A percentile compares a stretch with the other conserved stretches of the same genome.
These are phyloP conservation scores for Chymomyza caudatula DNA, from an alignment of 2,888 invertebrate species.

Conservation along the genomic window DNA sequence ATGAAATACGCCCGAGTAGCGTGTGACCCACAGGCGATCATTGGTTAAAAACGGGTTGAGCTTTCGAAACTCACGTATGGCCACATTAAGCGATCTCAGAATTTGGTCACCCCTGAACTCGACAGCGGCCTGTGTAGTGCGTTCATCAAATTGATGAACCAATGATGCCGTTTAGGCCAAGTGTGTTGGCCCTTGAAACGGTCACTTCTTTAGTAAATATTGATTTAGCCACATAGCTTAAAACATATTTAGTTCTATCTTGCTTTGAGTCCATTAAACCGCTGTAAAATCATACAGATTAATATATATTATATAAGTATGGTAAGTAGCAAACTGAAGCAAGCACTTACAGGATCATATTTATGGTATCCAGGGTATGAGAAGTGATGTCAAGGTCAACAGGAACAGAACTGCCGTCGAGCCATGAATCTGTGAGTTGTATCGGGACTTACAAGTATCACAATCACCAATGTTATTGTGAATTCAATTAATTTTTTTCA, in stretches of 20 bases:
- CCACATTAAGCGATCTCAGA: too few relatives aligned
- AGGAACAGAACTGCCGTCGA: slow-evolving; percentile 33
- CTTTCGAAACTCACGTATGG: too few relatives aligned
- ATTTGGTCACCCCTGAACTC: too few relatives aligned
- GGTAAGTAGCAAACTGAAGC: neutral
- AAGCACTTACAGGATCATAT: slow-evolving; percentile 51
- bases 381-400: slow-evolving; percentile 23
- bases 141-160: too few relatives aligned
- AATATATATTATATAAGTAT: too few relatives aligned
- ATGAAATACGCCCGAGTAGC: too few relatives aligned
- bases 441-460: slow-evolving; percentile 44
- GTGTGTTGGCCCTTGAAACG: neutral
- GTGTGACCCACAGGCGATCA: too few relatives aligned
- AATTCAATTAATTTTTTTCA: slow-evolving; percentile 56
- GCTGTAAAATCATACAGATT: slow-evolving; percentile 7
- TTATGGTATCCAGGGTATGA: slow-evolving; percentile 42
- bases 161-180: too few relatives aligned
- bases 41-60: too few relatives aligned
- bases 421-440: slow-evolving; percentile 37
- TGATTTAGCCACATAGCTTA: slow-evolving; percentile 24
- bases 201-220: too few relatives aligned
- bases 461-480: slow-evolving; percentile 39
- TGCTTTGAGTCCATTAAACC: neutral
- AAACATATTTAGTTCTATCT: neutral
- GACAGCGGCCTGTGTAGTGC: too few relatives aligned